Conservation (phyloP, 2,888 invertebrate genomes). For the Sinopyrophorus schimmeli region DNA sequence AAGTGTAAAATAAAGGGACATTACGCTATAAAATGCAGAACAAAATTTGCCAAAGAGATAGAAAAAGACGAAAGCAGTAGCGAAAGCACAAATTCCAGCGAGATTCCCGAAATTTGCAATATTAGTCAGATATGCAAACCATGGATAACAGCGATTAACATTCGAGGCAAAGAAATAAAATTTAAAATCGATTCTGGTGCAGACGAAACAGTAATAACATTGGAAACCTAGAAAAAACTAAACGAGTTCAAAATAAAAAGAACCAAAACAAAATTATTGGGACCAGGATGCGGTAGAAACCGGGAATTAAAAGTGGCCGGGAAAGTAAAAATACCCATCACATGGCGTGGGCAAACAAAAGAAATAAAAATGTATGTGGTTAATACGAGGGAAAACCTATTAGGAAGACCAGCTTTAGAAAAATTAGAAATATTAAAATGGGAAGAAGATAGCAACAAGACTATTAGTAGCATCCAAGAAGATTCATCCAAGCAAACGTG, state of each 20-base stretch:
- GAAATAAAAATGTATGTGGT: constrained; percentile 1
- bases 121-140: neutral
- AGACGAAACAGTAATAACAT: constrained; percentile 5
- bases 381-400: constrained; percentile 3
- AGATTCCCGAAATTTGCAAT: neutral
- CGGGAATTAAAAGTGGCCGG: neutral
- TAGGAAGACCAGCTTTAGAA: constrained; percentile 3
- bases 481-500: too few relatives aligned
- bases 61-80: neutral
- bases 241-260: neutral
- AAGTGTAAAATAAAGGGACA: neutral
- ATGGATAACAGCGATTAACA: neutral
- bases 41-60: neutral
- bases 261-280: constrained; percentile 6
- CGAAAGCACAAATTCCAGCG: neutral
- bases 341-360: too few relatives aligned
- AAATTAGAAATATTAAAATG: too few relatives aligned
- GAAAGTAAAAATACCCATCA: neutral
- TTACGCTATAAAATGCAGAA: neutral
- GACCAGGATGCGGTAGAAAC: neutral
- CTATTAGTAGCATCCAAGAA: too few relatives aligned
- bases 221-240: constrained; percentile 1
- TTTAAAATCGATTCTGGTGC: constrained; percentile 6
- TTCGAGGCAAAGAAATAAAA: neutral
- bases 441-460: too few relatives aligned